Conservation (phyloP, 2,888 invertebrate species). For the Pseudoips prasinana region DNA sequence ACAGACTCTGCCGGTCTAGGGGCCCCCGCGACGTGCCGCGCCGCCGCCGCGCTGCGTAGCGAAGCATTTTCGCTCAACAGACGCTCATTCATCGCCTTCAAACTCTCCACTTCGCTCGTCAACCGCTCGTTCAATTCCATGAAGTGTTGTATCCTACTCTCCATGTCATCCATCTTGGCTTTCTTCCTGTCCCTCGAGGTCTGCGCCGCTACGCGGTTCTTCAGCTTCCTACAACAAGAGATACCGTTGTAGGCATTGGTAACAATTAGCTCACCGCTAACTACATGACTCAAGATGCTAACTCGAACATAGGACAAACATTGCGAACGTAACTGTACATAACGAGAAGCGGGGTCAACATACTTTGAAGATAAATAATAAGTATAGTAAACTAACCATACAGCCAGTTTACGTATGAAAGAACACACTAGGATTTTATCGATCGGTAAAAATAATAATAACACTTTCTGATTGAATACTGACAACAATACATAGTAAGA, state of each 20-base stretch:
- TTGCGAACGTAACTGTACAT: constrained; percentile 28
- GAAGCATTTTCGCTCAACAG: constrained; percentile 84
- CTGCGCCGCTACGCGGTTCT: constrained; percentile 98
- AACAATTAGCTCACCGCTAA: constrained; percentile 17
- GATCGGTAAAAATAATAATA: too few species aligned
- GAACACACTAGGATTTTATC: too few species aligned
- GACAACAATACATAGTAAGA: too few species aligned
- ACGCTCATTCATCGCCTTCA: constrained; percentile 86
- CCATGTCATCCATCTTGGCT: constrained; percentile 95
- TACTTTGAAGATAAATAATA: too few species aligned
- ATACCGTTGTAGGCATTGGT: neutral
- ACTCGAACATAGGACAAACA: constrained; percentile 2
- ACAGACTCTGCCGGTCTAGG: constrained; percentile 90
- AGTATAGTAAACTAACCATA: too few species aligned
- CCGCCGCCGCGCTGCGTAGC: constrained; percentile 81
- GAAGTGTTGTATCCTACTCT: constrained; percentile 84
- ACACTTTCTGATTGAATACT: too few species aligned
- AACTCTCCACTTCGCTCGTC: constrained; percentile 84
- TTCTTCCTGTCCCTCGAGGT: constrained; percentile 98
- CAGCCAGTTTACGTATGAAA: neutral
- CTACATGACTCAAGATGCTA: constrained; percentile 14
- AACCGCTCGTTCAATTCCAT: constrained; percentile 85
- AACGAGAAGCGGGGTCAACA: constrained; percentile 31
- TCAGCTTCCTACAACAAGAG: constrained; percentile 87
- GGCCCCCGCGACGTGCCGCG: constrained; percentile 86